Base-by-base conservation (phyloP, 2,888 invertebrate species). In the Tetrapedia diversipes region DNA sequence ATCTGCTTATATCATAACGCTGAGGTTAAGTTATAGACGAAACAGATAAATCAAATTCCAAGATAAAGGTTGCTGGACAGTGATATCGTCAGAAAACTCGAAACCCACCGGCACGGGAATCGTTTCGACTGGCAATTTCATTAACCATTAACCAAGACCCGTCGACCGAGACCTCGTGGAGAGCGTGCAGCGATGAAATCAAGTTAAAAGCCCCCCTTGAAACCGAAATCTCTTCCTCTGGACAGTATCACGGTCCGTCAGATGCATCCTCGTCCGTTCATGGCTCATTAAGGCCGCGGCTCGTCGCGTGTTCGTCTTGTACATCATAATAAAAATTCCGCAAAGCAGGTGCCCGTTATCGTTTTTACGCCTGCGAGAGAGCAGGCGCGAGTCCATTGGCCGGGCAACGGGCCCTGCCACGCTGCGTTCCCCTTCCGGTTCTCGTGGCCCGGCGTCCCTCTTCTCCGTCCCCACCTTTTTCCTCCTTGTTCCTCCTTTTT, bases 281-380 rank as follows among this genome's bases (percentile, higher is more conserved):
- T 79, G 80, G 82, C 75, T 83, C 79, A 77, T 85, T 83, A 86
- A 78, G 57, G 29, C 60, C 64, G 39, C 56, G 66, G 34, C 47
- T 41, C 56, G 72, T 75, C 53, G 60, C 63, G 65, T 70, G 69
- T 76, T 79, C 65, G 41, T 73, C 72, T 56, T 74, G 81, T 85
- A 83, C 77, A 80, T 86, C 85, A 87, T 86, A 85, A 88, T 85
- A 88, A 87, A 87, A 86, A 86, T 86, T 86, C 83, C 82, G 56
- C 39, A 73, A 67, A 79, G 67, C 77, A 65, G 69, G 43, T 71
- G 75, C 54, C 82, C 83, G 80, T 87, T 86, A 86, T 84, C 75
- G 80, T 86, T 87, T 88, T 87, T 87, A 85, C 81, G 83, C 76
- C 70, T 81, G 29, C 51, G 61, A 67, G 65, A 39, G n/a, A 29